Conservation (phyloP, 2,888 invertebrate genomes). For the Gibbula magus region DNA sequence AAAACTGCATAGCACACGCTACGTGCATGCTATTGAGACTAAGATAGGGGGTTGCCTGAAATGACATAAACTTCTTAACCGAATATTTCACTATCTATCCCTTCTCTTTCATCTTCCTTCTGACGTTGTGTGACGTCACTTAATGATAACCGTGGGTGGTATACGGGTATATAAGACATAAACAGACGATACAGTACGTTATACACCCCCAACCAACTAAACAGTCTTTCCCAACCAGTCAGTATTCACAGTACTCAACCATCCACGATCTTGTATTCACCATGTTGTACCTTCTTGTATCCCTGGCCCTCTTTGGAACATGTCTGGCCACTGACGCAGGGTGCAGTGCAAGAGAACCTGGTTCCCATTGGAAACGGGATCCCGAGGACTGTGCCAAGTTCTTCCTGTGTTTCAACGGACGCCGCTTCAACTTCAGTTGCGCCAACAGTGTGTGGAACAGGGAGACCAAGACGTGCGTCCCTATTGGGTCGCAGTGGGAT, state of each 20-base stretch:
- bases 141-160: background rate
- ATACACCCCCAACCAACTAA: background rate
- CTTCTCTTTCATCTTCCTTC: background rate
- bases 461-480: slow-evolving; percentile 23
- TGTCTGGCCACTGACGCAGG: background rate
- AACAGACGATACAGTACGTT: background rate
- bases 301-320: background rate
- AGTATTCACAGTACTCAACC: too few species aligned
- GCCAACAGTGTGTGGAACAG: slow-evolving; percentile 27
- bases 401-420: slow-evolving; percentile 26
- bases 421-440: slow-evolving; percentile 25
- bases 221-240: background rate
- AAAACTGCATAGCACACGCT: too few species aligned
- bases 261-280: too few species aligned
- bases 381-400: slow-evolving; percentile 28
- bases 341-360: background rate
- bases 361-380: slow-evolving; percentile 19
- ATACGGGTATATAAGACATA: background rate
- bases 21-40: too few species aligned
- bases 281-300: background rate
- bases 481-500: slow-evolving; percentile 23
- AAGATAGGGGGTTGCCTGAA: too few species aligned
- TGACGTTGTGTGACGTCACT: background rate
- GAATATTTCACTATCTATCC: background rate
- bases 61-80: too few species aligned